Conservation (phyloP, 2,888 invertebrate species). For the Drosophila yooni region DNA sequence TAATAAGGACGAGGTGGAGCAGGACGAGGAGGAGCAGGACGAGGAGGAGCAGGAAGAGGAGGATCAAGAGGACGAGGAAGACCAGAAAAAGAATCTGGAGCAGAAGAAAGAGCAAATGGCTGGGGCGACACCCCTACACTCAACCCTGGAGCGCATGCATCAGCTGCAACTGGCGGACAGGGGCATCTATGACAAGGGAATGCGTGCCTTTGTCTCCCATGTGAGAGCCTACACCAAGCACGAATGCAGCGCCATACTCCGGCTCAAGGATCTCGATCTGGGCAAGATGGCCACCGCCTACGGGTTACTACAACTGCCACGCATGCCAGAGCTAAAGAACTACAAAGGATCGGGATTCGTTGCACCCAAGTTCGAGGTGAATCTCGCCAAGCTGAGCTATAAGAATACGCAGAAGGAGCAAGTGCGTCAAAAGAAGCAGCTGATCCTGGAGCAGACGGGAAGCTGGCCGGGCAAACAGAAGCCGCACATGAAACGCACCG, state of each 20-base stretch:
- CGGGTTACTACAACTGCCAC: conserved; percentile 95
- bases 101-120: conserved; percentile 5
- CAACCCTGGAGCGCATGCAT: conserved; percentile 84
- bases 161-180: conserved; percentile 88
- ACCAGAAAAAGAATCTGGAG: conserved; percentile 25
- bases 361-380: conserved; percentile 86
- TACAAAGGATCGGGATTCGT: conserved; percentile 86
- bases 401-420: conserved; percentile 92
- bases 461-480: conserved; percentile 89
- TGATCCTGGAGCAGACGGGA: conserved; percentile 90
- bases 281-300: conserved; percentile 94
- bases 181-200: conserved; percentile 93
- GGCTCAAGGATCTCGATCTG: conserved; percentile 94
- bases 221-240: conserved; percentile 97
- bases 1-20: not conserved
- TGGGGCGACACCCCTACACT: conserved; percentile 5
- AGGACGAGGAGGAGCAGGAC: conserved; percentile 30
- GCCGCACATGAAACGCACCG: conserved; percentile 86
- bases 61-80: not conserved
- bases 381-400: conserved; percentile 91
- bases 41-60: not conserved
- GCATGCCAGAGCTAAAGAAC: conserved; percentile 97
- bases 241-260: conserved; percentile 95
- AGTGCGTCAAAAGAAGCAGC: conserved; percentile 89
- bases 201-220: conserved; percentile 97